phyloP scores from a whole-genome alignment of 2,113 vertebrate species.

The Toxotes chatareus region DNA sequence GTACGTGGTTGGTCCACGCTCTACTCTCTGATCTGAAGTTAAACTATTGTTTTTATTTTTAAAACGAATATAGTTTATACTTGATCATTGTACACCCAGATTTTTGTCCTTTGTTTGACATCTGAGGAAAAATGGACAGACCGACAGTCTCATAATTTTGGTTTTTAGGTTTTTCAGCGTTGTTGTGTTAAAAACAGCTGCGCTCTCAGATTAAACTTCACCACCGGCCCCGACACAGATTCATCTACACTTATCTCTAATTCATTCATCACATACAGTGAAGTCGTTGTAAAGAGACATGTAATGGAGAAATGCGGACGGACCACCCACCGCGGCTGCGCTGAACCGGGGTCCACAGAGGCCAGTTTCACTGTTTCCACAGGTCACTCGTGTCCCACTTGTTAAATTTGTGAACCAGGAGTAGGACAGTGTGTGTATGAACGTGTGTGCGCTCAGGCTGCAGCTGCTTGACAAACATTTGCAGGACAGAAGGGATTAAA shows the following conservation, averaged over 20 bases:
- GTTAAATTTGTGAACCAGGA: slow-evolving; percentile 63
- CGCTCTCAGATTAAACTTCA: background rate
- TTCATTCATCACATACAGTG: slow-evolving; percentile 44
- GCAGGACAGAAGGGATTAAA: background rate
- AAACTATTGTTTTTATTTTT: too few species aligned
- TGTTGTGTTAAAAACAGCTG: background rate
- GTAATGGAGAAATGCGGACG: slow-evolving; percentile 40
- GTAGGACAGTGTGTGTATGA: background rate
- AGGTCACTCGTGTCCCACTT: slow-evolving; percentile 68
- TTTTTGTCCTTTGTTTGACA: too few species aligned
- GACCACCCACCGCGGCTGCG: slow-evolving; percentile 79
- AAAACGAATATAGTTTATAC: too few species aligned
- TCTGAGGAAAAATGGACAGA: too few species aligned
- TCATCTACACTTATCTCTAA: slow-evolving; percentile 45
- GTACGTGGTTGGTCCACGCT: too few species aligned
- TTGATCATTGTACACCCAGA: too few species aligned
- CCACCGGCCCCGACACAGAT: background rate
- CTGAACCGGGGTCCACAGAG: slow-evolving; percentile 67
- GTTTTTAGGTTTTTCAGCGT: too few species aligned
- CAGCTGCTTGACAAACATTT: slow-evolving; percentile 8
- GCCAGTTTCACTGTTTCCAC: slow-evolving; percentile 68
- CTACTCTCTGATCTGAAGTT: too few species aligned
- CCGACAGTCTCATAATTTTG: too few species aligned
- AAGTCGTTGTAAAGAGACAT: slow-evolving; percentile 25
- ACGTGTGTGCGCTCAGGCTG: background rate